A percentile compares a stretch with the other conserved stretches of the same genome.
phyloP scores from a whole-genome alignment of 2,888 invertebrate species.

The Netelia inedita region DNA sequence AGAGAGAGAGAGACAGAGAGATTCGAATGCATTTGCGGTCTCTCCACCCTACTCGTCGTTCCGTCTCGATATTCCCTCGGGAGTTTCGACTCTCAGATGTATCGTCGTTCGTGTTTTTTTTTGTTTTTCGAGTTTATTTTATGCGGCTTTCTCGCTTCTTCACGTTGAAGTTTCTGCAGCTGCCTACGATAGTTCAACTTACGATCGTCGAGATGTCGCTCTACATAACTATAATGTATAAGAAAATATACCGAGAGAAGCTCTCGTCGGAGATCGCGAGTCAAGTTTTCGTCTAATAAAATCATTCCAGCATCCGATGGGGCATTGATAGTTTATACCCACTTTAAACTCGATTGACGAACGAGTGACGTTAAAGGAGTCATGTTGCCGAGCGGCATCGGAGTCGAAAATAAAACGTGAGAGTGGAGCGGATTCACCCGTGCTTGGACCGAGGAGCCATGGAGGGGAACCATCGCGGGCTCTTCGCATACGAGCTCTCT shows the following conservation, averaged over 20 bases:
- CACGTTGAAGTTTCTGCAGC: slow-evolving; percentile 56
- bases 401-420: slow-evolving; percentile 55
- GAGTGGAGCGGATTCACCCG: slow-evolving; percentile 35
- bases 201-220: slow-evolving; percentile 41
- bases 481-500: slow-evolving; percentile 29
- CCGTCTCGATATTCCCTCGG: slow-evolving; percentile 59
- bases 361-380: slow-evolving; percentile 67
- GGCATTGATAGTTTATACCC: slow-evolving; percentile 34
- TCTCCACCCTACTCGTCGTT: slow-evolving; percentile 48
- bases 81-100: slow-evolving; percentile 57
- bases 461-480: slow-evolving; percentile 13
- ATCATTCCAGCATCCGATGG: slow-evolving; percentile 33
- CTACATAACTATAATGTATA: slow-evolving; percentile 38
- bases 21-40: slow-evolving; percentile 49
- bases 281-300: slow-evolving; percentile 52
- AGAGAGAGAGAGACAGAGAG: background rate
- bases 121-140: slow-evolving; percentile 39
- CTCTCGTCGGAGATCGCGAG: background rate
- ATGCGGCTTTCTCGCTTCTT: slow-evolving; percentile 35
- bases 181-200: slow-evolving; percentile 56
- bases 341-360: slow-evolving; percentile 68
- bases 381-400: slow-evolving; percentile 25
- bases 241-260: slow-evolving; percentile 29
- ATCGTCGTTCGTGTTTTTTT: slow-evolving; percentile 46
- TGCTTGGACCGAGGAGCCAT: slow-evolving; percentile 31